Conservation (phyloP, 2,797 vertebrate species). For the Anas georgica region DNA sequence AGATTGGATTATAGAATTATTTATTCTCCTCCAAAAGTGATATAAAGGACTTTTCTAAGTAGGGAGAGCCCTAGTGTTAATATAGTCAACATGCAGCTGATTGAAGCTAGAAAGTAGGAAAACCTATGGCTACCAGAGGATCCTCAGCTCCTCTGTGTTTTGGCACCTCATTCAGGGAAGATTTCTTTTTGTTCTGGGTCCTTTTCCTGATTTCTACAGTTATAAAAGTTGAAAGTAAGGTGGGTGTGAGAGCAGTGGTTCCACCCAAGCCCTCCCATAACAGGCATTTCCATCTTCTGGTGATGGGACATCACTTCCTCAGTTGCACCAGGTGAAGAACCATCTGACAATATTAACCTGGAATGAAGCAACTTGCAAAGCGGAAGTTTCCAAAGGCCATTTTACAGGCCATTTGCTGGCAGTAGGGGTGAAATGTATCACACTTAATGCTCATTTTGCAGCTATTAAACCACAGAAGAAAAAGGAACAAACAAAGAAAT, state of each 20-base stretch:
- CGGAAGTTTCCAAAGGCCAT: not conserved
- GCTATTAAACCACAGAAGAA: not conserved
- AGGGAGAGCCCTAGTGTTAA: not conserved
- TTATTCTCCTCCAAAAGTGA: not conserved
- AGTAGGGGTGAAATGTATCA: not conserved
- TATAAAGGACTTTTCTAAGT: not conserved
- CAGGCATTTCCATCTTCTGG: accelerated
- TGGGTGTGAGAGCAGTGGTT: not conserved
- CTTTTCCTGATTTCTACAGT: not conserved
- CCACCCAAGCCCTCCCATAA: not conserved
- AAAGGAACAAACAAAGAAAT: not conserved
- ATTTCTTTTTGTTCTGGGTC: not conserved
- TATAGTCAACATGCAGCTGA: not conserved
- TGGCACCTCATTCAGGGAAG: not conserved
- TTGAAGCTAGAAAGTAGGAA: not conserved
- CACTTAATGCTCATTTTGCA: not conserved
- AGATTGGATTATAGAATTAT: not conserved
- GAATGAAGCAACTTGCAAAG: not conserved
- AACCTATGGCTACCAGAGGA: not conserved
- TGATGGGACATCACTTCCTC: not conserved
- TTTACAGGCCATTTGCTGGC: not conserved
- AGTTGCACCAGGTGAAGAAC: not conserved
- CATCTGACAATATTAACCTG: not conserved
- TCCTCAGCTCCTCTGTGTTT: not conserved
- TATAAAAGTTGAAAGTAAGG: not conserved